Percentiles rank a stretch among this genome's conserved stretches.
phyloP scores from a whole-genome alignment of 2,113 vertebrate species.

The Marcusenius ussheri region DNA sequence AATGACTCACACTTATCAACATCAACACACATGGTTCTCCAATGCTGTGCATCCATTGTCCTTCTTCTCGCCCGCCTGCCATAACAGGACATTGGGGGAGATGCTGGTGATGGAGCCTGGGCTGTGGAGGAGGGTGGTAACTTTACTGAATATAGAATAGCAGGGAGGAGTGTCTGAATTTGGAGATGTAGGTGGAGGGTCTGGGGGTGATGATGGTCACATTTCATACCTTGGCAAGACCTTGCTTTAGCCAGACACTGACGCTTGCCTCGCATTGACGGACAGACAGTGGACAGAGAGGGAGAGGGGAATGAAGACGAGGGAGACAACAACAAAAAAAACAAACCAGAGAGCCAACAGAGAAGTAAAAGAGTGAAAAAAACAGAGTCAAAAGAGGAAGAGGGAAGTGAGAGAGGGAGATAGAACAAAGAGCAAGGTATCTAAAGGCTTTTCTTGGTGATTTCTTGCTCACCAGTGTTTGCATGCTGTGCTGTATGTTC shows the following conservation, averaged over 20 bases:
- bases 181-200: conserved; percentile 51
- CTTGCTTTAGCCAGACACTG: conserved; percentile 27
- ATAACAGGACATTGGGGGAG: conserved; percentile 24
- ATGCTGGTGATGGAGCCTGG: not conserved
- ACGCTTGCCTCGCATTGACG: conserved; percentile 42
- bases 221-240: conserved; percentile 41
- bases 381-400: conserved; percentile 24
- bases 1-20: not conserved
- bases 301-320: conserved; percentile 28
- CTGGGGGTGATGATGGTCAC: conserved; percentile 21
- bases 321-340: conserved; percentile 11
- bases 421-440: conserved; percentile 33
- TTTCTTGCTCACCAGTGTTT: conserved; percentile 7
- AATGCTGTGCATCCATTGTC: not conserved
- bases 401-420: conserved; percentile 23
- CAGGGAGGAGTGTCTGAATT: conserved; percentile 53
- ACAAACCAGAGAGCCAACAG: conserved; percentile 26
- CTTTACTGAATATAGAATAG: conserved; percentile 43
- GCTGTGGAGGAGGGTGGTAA: not conserved
- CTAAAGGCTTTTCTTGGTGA: conserved; percentile 36
- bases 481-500: not conserved
- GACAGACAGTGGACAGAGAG: conserved; percentile 36
- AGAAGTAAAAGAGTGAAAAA: conserved; percentile 25
- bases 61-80: not conserved
- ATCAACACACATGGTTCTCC: conserved; percentile 7